These are phyloP conservation scores for Drosophila meridionalis DNA, from an alignment of 2,888 invertebrate genomes.

Conservation along the genomic window DNA sequence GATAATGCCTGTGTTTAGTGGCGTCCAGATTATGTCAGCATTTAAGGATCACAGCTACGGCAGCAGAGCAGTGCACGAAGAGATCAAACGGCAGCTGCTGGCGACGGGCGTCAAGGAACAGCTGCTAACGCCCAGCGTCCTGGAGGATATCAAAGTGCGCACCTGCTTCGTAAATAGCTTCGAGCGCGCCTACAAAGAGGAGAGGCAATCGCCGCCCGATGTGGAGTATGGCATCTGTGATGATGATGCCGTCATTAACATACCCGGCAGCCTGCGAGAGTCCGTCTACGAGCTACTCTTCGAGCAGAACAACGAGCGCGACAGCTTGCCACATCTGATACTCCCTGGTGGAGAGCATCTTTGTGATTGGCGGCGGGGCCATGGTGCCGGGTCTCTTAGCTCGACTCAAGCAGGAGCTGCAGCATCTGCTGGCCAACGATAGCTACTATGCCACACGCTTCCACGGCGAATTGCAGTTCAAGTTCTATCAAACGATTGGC, in stretches of 20 bases:
- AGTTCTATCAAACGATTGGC: slow-evolving; percentile 92
- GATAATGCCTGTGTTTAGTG: slow-evolving; percentile 94
- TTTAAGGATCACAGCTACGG: slow-evolving; percentile 93
- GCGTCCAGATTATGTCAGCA: slow-evolving; percentile 93
- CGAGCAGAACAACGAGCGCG: slow-evolving; percentile 92
- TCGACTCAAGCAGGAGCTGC: slow-evolving; percentile 92
- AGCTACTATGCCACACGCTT: slow-evolving; percentile 88
- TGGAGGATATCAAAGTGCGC: slow-evolving; percentile 93
- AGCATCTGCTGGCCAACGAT: slow-evolving; percentile 87
- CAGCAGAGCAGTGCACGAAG: slow-evolving; percentile 90
- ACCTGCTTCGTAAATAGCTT: slow-evolving; percentile 95
- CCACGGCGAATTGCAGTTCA: slow-evolving; percentile 86
- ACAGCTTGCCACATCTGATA: slow-evolving; percentile 93
- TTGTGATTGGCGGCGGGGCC: slow-evolving; percentile 94
- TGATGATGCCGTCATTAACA: slow-evolving; percentile 87
- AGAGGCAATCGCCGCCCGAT: slow-evolving; percentile 86
- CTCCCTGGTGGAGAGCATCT: slow-evolving; percentile 92
- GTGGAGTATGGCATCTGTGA: slow-evolving; percentile 89
- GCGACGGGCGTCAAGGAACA: slow-evolving; percentile 84
- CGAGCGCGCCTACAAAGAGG: slow-evolving; percentile 87
- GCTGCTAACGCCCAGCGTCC: slow-evolving; percentile 86
- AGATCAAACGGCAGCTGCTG: slow-evolving; percentile 86
- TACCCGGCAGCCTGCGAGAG: slow-evolving; percentile 91
- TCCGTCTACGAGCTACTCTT: slow-evolving; percentile 94
- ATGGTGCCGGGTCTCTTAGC: slow-evolving; percentile 93